These are phyloP conservation scores for Antidorcas marsupialis DNA, from an alignment of 2,113 vertebrate species.

Conservation along the genomic window DNA sequence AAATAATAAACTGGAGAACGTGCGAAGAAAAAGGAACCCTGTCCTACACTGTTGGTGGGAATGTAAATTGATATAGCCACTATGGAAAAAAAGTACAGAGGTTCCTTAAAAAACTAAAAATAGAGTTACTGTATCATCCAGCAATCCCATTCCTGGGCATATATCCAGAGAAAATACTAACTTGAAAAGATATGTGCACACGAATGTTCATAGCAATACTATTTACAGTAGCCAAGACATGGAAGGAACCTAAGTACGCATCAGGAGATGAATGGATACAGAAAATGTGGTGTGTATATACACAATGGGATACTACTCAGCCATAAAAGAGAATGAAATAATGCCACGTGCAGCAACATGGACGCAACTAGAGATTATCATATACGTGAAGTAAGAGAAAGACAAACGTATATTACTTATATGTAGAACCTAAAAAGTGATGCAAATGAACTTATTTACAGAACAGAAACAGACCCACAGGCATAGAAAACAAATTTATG, in stretches of 20 bases:
- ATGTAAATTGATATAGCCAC: not conserved
- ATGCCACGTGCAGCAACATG: not conserved
- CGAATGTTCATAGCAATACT: not conserved
- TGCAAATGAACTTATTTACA: not conserved
- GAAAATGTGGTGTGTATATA: not conserved
- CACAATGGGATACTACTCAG: not conserved
- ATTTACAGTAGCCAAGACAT: not conserved
- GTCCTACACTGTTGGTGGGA: not conserved
- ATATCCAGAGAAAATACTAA: not conserved
- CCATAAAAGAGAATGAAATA: not conserved
- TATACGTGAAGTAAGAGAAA: not conserved
- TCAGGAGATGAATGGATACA: not conserved
- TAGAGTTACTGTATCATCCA: not conserved
- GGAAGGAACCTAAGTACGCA: not conserved
- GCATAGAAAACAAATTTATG: not conserved
- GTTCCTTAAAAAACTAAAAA: not conserved
- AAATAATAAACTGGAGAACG: not conserved
- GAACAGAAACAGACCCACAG: not conserved
- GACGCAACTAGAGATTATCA: not conserved
- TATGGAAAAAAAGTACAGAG: not conserved
- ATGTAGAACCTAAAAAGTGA: not conserved
- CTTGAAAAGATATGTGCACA: not conserved
- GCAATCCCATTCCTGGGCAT: not conserved
- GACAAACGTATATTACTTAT: not conserved
- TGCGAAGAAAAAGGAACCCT: not conserved